Conservation (phyloP, 2,113 vertebrate species). For the Syngnathus floridae region DNA sequence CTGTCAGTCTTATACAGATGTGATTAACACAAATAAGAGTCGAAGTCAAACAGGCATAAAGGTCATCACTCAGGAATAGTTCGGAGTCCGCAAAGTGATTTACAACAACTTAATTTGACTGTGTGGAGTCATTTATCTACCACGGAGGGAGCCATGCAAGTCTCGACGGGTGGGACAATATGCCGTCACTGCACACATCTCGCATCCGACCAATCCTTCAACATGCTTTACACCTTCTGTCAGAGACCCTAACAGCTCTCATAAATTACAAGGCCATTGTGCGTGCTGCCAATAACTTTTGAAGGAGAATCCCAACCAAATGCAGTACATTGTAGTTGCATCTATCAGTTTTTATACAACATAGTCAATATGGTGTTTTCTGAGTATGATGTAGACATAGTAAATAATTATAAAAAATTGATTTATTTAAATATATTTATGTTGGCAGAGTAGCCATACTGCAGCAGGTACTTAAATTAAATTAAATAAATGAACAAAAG, state of each 20-base stretch:
- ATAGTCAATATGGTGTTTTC: background rate
- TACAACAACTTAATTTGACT: conserved; percentile 70
- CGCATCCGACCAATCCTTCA: conserved; percentile 66
- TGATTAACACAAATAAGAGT: conserved; percentile 70
- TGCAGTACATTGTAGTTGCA: conserved; percentile 24
- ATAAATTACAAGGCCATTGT: conserved; percentile 65
- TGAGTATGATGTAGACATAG: conserved; percentile 9
- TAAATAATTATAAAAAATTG: conserved; percentile 1
- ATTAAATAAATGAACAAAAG: no score
- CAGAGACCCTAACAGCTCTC: conserved; percentile 59
- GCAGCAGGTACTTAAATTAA: no score
- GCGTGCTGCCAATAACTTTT: conserved; percentile 68
- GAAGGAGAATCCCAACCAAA: conserved; percentile 63
- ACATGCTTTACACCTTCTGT: conserved; percentile 69
- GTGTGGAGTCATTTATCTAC: conserved; percentile 64
- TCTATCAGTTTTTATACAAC: conserved; percentile 19
- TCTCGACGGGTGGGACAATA: conserved; percentile 56
- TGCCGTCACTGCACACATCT: conserved; percentile 63
- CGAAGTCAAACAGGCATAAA: conserved; percentile 71
- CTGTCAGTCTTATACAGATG: conserved; percentile 60
- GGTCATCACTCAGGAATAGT: conserved; percentile 68
- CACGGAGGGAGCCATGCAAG: conserved; percentile 48
- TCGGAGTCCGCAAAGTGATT: conserved; percentile 52
- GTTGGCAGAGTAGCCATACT: no score
- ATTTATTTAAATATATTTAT: background rate